These are phyloP conservation scores for Podarcis muralis DNA, from an alignment of 2,113 vertebrate species.

Conservation along the genomic window DNA sequence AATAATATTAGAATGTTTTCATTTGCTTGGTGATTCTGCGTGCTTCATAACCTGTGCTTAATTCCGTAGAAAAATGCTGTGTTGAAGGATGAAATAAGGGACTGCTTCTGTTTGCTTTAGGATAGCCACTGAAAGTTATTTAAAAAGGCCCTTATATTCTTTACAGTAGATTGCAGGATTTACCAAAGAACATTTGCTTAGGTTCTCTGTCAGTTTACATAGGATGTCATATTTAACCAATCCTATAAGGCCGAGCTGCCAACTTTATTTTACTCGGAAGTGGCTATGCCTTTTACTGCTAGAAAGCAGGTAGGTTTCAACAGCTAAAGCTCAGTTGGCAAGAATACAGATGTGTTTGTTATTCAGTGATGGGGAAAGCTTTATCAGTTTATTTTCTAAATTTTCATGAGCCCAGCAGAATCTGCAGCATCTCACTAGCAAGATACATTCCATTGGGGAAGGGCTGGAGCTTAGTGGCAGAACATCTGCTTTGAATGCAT, in stretches of 20 bases:
- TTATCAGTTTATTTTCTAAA: neutral
- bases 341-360: too few relatives aligned
- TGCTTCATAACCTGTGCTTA: constrained; percentile 6
- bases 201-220: neutral
- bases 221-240: neutral
- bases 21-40: constrained; percentile 20
- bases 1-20: constrained; percentile 48
- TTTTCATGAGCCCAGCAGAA: neutral
- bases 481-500: too few relatives aligned
- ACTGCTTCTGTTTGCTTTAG: constrained; percentile 20
- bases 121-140: neutral
- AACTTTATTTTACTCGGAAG: neutral
- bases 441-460: neutral
- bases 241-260: neutral
- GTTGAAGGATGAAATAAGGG: constrained; percentile 1
- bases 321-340: neutral
- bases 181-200: neutral
- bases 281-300: too few relatives aligned
- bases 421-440: neutral
- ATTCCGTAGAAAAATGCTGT: constrained; percentile 6
- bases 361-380: neutral
- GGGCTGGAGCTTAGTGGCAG: too few relatives aligned
- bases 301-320: neutral
- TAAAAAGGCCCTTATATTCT: neutral
- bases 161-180: neutral